Conservation (phyloP, 2,113 vertebrate species). For the Neogale vison region DNA sequence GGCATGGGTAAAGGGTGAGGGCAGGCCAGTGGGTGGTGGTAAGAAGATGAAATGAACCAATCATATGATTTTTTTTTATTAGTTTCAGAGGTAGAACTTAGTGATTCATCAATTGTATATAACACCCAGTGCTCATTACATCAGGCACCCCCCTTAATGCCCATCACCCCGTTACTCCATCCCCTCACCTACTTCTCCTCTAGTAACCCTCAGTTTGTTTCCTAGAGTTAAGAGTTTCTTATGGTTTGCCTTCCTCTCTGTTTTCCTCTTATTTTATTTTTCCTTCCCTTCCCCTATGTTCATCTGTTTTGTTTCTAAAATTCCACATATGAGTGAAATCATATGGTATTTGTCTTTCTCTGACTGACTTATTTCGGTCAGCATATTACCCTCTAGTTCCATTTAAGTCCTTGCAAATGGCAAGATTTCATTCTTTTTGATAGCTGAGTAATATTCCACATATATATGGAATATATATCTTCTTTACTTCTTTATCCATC, state of each 20-base stretch:
- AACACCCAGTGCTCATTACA: neutral
- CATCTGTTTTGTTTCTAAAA: neutral
- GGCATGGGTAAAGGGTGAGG: rapidly evolving
- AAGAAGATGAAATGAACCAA: neutral
- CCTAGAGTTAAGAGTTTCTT: neutral
- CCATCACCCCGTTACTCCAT: neutral
- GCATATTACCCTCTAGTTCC: neutral
- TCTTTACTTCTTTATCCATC: neutral
- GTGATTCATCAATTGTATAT: neutral
- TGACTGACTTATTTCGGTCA: neutral
- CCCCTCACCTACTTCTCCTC: neutral
- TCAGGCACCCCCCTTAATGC: neutral
- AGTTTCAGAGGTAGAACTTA: neutral
- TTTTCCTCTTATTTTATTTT: neutral
- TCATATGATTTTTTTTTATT: neutral
- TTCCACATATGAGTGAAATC: neutral
- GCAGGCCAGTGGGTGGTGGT: neutral
- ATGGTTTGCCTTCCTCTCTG: neutral
- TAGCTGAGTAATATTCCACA: neutral
- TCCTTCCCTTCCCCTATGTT: neutral
- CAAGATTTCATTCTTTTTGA: neutral
- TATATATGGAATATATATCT: neutral
- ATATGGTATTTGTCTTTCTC: neutral
- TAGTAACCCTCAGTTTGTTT: neutral
- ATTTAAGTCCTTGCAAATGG: neutral